These are phyloP conservation scores for Cottus gobio DNA, from an alignment of 2,113 vertebrate species.

Conservation along the genomic window DNA sequence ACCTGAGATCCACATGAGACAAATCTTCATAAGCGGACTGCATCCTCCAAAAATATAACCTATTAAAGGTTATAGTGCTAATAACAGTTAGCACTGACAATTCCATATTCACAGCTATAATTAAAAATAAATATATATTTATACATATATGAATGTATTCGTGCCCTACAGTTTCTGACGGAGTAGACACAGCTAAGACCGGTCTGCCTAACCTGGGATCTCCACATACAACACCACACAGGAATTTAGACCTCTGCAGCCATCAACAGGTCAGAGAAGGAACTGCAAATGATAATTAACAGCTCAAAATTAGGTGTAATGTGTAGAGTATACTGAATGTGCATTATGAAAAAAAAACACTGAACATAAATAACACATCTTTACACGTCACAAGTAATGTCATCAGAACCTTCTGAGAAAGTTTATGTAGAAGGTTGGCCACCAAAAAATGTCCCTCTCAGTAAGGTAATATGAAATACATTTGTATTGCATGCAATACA, in stretches of 20 bases:
- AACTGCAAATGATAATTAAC: constrained; percentile 43
- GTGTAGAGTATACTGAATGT: not conserved
- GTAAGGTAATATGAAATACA: not conserved
- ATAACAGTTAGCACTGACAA: constrained; percentile 31
- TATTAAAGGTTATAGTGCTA: constrained; percentile 23
- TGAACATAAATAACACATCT: not conserved
- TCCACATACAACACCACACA: not conserved
- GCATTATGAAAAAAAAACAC: not conserved
- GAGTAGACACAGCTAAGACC: constrained; percentile 3
- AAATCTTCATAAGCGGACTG: not conserved
- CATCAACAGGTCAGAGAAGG: constrained; percentile 64
- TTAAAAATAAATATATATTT: not conserved
- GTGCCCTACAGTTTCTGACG: not conserved
- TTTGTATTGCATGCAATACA: too few species aligned
- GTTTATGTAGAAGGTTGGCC: not conserved
- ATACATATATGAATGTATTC: not conserved
- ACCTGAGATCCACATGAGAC: constrained; percentile 13
- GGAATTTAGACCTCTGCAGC: constrained; percentile 66
- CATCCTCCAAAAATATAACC: constrained; percentile 8
- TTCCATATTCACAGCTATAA: constrained; percentile 29
- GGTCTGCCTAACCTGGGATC: constrained; percentile 15
- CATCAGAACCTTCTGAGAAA: not conserved
- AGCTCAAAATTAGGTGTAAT: not conserved
- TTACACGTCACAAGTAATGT: not conserved
- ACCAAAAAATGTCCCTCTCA: not conserved